Evolutionary conservation across 2,797 vertebrate genomes (phyloP), one percentile per base, ranked within the genome.

Genomic region (Danio tinwini): DNA sequence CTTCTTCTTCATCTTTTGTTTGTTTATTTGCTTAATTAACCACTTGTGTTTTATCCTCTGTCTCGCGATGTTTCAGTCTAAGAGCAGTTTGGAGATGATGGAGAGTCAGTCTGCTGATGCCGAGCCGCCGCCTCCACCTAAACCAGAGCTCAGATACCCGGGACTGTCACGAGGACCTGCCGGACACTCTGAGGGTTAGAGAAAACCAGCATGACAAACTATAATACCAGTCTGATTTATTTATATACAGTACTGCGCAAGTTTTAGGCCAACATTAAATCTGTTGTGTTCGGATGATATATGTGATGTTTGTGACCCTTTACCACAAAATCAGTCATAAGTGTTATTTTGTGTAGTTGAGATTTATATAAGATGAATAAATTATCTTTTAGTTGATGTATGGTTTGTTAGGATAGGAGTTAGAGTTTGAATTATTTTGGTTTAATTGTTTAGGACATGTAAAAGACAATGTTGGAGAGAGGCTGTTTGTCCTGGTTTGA

Each of bases 71-170:
- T 76, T 78, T 49, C 85, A 98, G 97, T 98, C 97, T 37, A 97
- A 97, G 86, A 96, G 96, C 89, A 99, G 96, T 92, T 91, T 98
- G 89, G 97, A 98, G 90, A 95, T 98, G 91, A 98, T 97, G 65
- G 98, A 99, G 92, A 98, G 96, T 90, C 98, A 99, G 88, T 99
- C 97, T 11, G 96, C 96, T 59, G 98, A 99, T 0, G 95, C 96
- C 0, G 98, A 99, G 75, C 96, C 97, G 0, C 97, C 97, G 3
- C 97, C 97, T 45, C 97, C 97, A 17, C 97, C 98, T 37, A 99
- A 99, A 91, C 97, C 97, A 0, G 97, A 98, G 92, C 93, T 99
- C 69, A 87, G 96, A 75, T 99, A 94, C 78, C 91, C 92, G 7
- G 93, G 92, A 17, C 88, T 94, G 83, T 88, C 84, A 81, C 84